Conservation (phyloP, 2,888 invertebrate species). For the Dryobotodes eremita region DNA sequence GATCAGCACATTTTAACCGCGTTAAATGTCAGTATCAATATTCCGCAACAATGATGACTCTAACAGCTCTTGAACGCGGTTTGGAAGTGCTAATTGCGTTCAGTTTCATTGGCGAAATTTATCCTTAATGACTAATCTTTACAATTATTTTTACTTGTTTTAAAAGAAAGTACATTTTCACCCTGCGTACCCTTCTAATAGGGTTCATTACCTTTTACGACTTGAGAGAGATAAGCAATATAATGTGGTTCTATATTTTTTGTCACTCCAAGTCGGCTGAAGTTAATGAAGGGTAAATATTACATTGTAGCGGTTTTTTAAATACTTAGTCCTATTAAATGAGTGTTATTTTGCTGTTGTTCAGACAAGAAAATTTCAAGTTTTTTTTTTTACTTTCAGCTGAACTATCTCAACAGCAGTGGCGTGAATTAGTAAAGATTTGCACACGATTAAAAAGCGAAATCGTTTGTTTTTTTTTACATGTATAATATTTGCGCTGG, state of each 20-base stretch:
- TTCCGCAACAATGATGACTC: no score
- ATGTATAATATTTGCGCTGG: no score
- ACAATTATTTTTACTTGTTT: conserved; percentile 39
- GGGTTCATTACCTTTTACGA: conserved; percentile 61
- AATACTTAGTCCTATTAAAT: not conserved
- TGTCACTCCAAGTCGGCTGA: conserved; percentile 23
- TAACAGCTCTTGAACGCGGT: no score
- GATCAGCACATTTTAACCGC: no score
- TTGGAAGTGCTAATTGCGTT: no score
- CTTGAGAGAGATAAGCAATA: conserved; percentile 45
- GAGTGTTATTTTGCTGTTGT: not conserved
- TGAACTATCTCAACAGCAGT: not conserved
- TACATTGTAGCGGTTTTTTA: conserved; percentile 1
- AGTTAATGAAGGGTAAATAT: conserved; percentile 49
- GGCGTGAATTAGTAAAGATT: not conserved
- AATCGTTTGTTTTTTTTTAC: not conserved
- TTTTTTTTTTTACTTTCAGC: not conserved
- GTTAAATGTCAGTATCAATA: no score
- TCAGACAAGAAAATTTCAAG: not conserved
- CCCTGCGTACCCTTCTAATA: conserved; percentile 24
- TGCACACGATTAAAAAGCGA: not conserved
- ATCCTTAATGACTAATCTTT: not conserved
- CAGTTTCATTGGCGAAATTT: no score
- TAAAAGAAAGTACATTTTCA: conserved; percentile 32
- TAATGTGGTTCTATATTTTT: conserved; percentile 47